Base-by-base conservation (phyloP, 1,140 invertebrate genomes). In the Heterodera schachtii region DNA sequence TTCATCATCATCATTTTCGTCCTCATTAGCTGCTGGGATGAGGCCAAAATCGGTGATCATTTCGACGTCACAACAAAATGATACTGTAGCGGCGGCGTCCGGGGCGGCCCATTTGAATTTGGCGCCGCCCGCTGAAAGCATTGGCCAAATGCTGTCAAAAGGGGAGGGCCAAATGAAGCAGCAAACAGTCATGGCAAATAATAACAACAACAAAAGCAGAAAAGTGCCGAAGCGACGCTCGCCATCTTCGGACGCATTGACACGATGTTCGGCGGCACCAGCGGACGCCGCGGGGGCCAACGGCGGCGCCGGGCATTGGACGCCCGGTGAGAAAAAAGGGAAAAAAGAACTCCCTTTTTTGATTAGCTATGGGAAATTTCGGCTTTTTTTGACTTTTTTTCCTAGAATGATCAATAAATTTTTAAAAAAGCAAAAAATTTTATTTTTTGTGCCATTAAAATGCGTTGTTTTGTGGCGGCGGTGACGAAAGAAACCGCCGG, bases 21-120 rank as follows among this genome's bases (percentile, higher is more conserved):
- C 31, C 31, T 31, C 31, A 52, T 11, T 16, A 19, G 11, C 57
- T 19, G 57, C 57, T 46, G 19, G 31, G 19, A 13, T 46, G 69
- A 43, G 57, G 57, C 69, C 69, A 9, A 71, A 71, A 71, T 71
- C 69, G 21, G 69, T 71, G 69, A 71, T 71, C 69, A 71, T 71
- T 46, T 43, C 69, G 7, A 43, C 69, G 41, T 16, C 41, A 41
- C 1, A n/a, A 71, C 69, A 43, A 13, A 71, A 46, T 41, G 69
- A 69, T 7, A 52, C 49, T 6, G 6, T 11, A 52, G 6, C 57
- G 57, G 13, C 5, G 57, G 57, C 57, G 19, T 19, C 49, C 0
- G 0, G 13, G 57, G 13, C 5, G 57, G 13, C 57, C 13, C 5
- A 64, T 64, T 64, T 64, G 57, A 64, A 64, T 64, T 64, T 64